A percentile compares a stretch with the other conserved stretches of the same genome.
Evolutionary conservation across 2,888 invertebrate species (phyloP).

Genomic region (Cataglyphis albicans): DNA sequence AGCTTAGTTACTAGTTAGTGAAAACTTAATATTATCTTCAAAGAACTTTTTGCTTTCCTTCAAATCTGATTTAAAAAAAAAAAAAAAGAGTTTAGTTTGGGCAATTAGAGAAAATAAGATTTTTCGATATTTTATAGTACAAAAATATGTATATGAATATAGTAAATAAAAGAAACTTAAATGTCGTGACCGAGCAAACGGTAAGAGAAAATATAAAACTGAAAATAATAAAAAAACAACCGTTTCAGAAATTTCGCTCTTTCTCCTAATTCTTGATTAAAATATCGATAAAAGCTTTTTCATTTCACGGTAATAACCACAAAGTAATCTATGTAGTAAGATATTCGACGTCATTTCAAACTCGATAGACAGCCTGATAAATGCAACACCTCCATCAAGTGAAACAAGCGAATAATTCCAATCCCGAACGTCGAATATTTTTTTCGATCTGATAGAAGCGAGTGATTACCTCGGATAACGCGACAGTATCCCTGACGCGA

Average conservation of each 20-base stretch:
- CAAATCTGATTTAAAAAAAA: not conserved
- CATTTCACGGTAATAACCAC: not conserved
- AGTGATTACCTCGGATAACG: constrained; percentile 24
- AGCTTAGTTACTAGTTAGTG: not conserved
- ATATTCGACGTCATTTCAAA: not conserved
- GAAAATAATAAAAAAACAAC: not conserved
- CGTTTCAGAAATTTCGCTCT: not conserved
- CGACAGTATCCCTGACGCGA: constrained; percentile 25
- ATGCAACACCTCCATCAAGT: not conserved
- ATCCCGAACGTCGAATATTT: constrained; percentile 42
- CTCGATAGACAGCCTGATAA: constrained; percentile 4
- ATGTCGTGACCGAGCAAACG: not conserved
- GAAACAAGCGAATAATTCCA: constrained; percentile 49
- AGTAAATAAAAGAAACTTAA: not conserved
- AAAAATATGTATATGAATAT: not conserved
- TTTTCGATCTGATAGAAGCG: constrained; percentile 35
- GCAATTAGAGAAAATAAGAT: not conserved
- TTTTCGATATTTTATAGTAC: not conserved
- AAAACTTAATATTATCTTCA: constrained; percentile 28
- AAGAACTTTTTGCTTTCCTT: not conserved
- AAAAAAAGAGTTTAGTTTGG: not conserved
- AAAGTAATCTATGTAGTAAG: not conserved
- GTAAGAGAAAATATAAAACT: not conserved
- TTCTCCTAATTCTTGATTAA: not conserved
- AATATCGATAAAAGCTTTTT: not conserved